Percentiles rank a stretch among this genome's conserved stretches.
phyloP scores from a whole-genome alignment of 2,797 vertebrate genomes.

The Cossypha caffra region DNA sequence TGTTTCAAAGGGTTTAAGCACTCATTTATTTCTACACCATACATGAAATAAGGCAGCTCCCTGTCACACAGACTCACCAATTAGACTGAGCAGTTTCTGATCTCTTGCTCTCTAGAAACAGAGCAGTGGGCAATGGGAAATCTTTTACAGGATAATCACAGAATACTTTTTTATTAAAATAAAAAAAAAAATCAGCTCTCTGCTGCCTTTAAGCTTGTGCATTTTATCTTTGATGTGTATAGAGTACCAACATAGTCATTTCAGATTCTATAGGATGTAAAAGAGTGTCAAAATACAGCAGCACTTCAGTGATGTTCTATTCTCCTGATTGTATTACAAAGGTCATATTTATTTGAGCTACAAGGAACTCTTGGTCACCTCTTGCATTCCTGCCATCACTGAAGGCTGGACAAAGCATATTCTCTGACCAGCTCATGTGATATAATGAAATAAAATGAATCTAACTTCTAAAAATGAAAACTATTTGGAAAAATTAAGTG shows the following conservation, averaged over 20 bases:
- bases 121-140: conserved; percentile 31
- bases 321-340: not conserved
- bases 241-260: not conserved
- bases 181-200: not conserved
- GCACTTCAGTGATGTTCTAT: not conserved
- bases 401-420: not conserved
- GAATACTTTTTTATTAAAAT: not conserved
- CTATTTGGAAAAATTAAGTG: not conserved
- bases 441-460: not conserved
- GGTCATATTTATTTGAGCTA: not conserved
- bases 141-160: conserved; percentile 45
- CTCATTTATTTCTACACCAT: conserved; percentile 67
- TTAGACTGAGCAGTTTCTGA: conserved; percentile 64
- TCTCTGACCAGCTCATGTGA: not conserved
- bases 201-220: conserved; percentile 28
- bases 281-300: not conserved
- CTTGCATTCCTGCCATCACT: not conserved
- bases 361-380: not conserved
- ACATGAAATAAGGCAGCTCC: conserved; percentile 62
- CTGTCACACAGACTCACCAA: conserved; percentile 57
- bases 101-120: conserved; percentile 59
- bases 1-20: conserved; percentile 64
- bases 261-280: not conserved
- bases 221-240: conserved; percentile 6
- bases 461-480: not conserved